Evolutionary conservation across 2,888 invertebrate species (phyloP).

Genomic region (Patella depressa): DNA sequence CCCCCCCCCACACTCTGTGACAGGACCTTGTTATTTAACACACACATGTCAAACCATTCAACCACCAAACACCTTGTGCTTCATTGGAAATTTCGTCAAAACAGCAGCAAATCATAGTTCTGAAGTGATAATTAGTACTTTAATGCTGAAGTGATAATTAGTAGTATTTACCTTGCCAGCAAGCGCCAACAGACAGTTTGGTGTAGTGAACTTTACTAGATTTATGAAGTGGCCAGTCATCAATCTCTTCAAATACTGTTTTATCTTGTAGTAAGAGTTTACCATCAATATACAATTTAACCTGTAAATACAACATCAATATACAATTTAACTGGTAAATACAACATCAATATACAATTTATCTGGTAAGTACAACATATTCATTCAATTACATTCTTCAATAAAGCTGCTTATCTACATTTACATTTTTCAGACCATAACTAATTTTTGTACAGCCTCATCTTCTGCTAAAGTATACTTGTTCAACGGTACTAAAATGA

Average conservation of each 20-base stretch:
- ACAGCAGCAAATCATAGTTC: too few relatives aligned
- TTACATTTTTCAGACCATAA: neutral
- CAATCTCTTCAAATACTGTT: conserved; percentile 95
- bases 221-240: conserved; percentile 98
- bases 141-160: conserved; percentile 52
- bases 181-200: conserved; percentile 93
- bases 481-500: neutral
- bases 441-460: neutral
- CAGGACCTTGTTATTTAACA: too few relatives aligned
- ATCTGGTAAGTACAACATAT: conserved; percentile 75
- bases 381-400: conserved; percentile 76
- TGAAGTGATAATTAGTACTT: too few relatives aligned
- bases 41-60: too few relatives aligned
- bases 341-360: conserved; percentile 82
- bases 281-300: conserved; percentile 84
- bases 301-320: conserved; percentile 78
- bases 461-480: neutral
- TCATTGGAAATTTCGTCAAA: too few relatives aligned
- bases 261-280: conserved; percentile 79
- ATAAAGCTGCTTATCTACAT: neutral
- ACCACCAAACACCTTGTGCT: too few relatives aligned
- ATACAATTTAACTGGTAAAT: conserved; percentile 72
- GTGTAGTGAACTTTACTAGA: conserved; percentile 82
- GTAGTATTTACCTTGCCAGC: conserved; percentile 86
- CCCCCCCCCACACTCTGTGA: too few relatives aligned